Evolutionary conservation across 64 coral and sea anemone species (phyloP), one percentile per base, ranked within the genome.

Genomic region (Trachythela sp.): DNA sequence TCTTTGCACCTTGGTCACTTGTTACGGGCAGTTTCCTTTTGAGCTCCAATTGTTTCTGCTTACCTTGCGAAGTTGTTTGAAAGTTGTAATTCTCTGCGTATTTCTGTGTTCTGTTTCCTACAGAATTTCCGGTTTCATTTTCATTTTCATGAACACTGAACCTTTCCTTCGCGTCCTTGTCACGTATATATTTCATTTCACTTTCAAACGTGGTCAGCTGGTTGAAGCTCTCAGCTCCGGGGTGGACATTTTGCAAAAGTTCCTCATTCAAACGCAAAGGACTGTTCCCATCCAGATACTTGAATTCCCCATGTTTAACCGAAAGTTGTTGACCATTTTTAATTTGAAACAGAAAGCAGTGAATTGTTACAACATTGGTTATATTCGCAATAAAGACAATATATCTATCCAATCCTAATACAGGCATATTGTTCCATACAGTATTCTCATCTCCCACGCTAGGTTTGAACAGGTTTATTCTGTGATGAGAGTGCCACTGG

Each of bases 341-440:
- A 9, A 30, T 80, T 80, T 80, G 20, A 80, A 34, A 80, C 37
- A 80, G 35, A 13, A 80, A 80, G 75, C 33, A 39, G 15, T 35
- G 0, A 39, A 80, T 35, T 18, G 31, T 34, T 18, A 80, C 75
- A 2, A 29, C 2, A 80, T 37, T 80, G 9, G 2, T 36, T 35
- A 80, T 80, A 80, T 80, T 80, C 10, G 75, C 75, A 39, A 80
- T 80, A 30, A 80, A 80, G 15, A 80, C 75, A 36, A 80, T 80
- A 39, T 80, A 80, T 80, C 75, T 35, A 36, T 39, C 20, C 30
- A 80, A 36, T 37, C 27, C 37, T 37, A 80, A 39, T 30, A 13
- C 15, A 35, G 75, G 75, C 75, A 80, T 80, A 29, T 80, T 80
- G 37, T 6, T 39, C 75, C 75, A 80, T 37, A 80, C 75, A 2